Percentiles rank a stretch among this genome's conserved stretches.
These are phyloP conservation scores for Nothobranchius furzeri DNA, from an alignment of 2,113 vertebrate species.

Conservation along the genomic window DNA sequence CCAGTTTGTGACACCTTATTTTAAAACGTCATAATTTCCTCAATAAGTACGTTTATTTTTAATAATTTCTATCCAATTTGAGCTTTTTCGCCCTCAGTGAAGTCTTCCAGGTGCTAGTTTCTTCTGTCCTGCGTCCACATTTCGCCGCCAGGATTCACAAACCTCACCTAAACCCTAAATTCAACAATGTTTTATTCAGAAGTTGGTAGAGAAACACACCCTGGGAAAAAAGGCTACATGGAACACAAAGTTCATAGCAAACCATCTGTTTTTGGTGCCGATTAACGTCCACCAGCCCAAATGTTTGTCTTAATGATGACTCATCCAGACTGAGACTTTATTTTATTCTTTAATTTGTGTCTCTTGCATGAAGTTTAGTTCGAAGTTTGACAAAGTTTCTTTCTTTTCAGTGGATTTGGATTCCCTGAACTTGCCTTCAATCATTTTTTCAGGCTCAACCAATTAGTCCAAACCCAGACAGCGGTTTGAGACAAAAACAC, in stretches of 20 bases:
- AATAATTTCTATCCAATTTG: no score
- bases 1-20: no score
- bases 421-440: no score
- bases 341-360: background rate
- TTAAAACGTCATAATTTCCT: no score
- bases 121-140: background rate
- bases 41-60: no score
- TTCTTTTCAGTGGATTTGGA: background rate
- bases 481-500: conserved; percentile 10
- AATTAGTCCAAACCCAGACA: background rate
- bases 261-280: fast-evolving
- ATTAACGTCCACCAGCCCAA: background rate
- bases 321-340: background rate
- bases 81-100: no score
- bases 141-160: background rate
- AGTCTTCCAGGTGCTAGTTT: no score
- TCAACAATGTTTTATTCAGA: background rate
- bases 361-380: background rate
- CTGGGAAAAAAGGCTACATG: background rate
- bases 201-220: background rate
- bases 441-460: no score
- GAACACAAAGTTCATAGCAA: background rate
- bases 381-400: background rate
- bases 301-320: background rate
- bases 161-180: background rate